Base-by-base conservation (phyloP, 2,113 vertebrate genomes). In the Podarcis raffonei region DNA sequence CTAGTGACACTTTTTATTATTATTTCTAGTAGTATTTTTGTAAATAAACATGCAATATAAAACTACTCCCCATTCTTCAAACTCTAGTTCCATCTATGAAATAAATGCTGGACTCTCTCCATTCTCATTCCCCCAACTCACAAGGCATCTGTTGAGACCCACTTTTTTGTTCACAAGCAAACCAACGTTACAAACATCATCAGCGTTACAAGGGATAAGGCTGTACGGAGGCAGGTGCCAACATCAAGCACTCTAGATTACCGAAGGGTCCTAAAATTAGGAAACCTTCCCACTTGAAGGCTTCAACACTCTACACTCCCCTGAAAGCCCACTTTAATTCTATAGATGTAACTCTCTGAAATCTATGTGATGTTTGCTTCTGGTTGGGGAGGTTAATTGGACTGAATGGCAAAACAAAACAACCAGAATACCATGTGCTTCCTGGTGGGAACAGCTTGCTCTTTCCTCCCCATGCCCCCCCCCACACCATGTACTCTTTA, bases 81-180 rank as follows among this genome's bases (percentile, higher is more conserved):
- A 92, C 81, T 93, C 90, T 76, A 88, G 94, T 95, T 82, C 89
- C 62, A 93, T 93, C 93, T 94, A 57, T 91, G 48, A 53, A 53
- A 53, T 90, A 93, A 77, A 65, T 30, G 6, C 25, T 7, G 69
- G 53, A 89, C 92, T 93, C 93, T 89, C 89, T 86, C 92, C 48
- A 66, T 39, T 30, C 77, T 84, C 89, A 94, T 78, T 79, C 76
- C 83, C 89, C 86, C 59, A 77, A 53, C 84, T 91, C n/a, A 32
- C 48, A 53, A 53, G 48, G 86, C 87, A 84, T 89, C 71, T 93
- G 90, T 93, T 35, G 75, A 86, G 92, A 94, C 94, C 71, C 80
- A 89, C 81, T 91, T 23, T 65, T 85, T 78, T 89, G 42, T 93
- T 68, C 79, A 90, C 87, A 89, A 92, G n/a, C n/a, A 57, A 62